phyloP scores from a whole-genome alignment of 2,113 vertebrate genomes.

The Pygoscelis adeliae region DNA sequence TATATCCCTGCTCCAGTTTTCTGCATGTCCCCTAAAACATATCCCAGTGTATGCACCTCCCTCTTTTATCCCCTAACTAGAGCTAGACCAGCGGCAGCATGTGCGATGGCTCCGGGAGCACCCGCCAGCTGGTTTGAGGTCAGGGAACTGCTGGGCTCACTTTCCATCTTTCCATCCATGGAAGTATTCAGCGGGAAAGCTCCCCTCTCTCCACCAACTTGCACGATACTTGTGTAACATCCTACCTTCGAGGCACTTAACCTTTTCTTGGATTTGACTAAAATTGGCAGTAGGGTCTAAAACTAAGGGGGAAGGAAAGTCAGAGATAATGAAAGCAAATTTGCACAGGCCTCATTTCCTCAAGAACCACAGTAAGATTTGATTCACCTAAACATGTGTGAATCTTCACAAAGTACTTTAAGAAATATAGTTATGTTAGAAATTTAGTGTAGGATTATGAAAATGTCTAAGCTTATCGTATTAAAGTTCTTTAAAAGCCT shows the following conservation, averaged over 20 bases:
- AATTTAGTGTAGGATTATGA: background rate
- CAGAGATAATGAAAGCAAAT: background rate
- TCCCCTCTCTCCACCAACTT: background rate
- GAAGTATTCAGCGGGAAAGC: background rate
- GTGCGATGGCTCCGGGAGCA: background rate
- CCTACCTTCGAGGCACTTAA: background rate
- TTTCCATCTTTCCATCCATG: background rate
- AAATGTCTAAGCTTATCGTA: background rate
- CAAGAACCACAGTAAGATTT: background rate
- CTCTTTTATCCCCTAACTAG: background rate
- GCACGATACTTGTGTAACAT: background rate
- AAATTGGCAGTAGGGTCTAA: background rate
- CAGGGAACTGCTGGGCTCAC: background rate
- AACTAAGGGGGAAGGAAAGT: background rate
- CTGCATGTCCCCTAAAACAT: background rate
- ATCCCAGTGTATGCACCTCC: background rate
- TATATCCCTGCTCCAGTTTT: background rate
- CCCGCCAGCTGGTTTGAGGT: accelerated
- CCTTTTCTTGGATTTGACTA: background rate
- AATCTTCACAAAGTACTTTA: background rate
- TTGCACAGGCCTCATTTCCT: background rate
- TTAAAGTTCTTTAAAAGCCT: background rate
- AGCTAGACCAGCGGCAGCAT: background rate
- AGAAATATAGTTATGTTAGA: background rate
- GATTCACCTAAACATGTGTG: background rate